Percentiles rank a stretch among this genome's conserved stretches.
These are phyloP conservation scores for Dryomyza anilis DNA, from an alignment of 2,888 invertebrate genomes.

Conservation along the genomic window DNA sequence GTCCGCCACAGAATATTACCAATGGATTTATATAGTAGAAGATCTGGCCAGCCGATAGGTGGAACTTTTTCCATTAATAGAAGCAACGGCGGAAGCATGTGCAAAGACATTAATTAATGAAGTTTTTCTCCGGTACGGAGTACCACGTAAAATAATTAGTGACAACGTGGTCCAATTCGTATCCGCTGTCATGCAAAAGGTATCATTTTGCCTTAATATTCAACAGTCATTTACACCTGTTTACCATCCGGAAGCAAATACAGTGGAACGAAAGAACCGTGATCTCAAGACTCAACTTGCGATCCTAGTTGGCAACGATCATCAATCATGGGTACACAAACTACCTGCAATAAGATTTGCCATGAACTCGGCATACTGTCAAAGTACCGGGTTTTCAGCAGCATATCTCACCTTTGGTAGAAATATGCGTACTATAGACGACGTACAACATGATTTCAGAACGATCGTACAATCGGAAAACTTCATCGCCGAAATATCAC, in stretches of 20 bases:
- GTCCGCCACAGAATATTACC: neutral
- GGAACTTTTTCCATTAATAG: neutral
- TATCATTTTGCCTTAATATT: no score
- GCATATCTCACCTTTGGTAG: no score
- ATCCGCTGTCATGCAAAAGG: no score
- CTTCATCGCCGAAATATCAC: no score
- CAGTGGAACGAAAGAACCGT: conserved; percentile 2
- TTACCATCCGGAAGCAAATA: neutral
- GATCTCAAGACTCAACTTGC: conserved; percentile 21
- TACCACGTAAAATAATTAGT: neutral
- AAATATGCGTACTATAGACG: no score
- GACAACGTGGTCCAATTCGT: neutral
- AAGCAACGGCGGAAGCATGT: neutral
- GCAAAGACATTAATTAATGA: neutral
- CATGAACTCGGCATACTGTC: conserved; percentile 49
- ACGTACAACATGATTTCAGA: no score
- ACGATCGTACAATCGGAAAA: no score
- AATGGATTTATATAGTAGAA: no score
- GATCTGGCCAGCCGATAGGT: neutral
- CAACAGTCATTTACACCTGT: no score
- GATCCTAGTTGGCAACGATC: conserved; percentile 4
- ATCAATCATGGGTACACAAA: conserved; percentile 26
- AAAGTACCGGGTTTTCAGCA: conserved; percentile 46
- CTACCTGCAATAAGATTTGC: conserved; percentile 53
- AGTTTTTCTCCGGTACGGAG: neutral